Base-by-base conservation (phyloP, 2,797 vertebrate species). In the Acipenser transmontanus region DNA sequence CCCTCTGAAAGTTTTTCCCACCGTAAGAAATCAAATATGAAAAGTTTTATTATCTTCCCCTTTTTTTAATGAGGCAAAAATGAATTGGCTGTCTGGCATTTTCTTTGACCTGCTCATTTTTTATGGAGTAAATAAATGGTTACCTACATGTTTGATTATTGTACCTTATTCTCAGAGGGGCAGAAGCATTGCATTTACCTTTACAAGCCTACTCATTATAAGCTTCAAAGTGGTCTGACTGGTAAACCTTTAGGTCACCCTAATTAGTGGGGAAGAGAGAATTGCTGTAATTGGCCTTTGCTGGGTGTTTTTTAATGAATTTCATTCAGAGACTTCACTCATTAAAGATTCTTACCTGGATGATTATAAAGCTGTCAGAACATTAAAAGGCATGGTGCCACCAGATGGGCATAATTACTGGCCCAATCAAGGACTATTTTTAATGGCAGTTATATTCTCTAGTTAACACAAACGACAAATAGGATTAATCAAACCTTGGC, bases 201-300 rank as follows among this genome's bases (percentile, higher is more conserved):
- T 77, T 85, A 85, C 73, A 69, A 71, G 34, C 80, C 73, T 77
- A 72, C 86, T 90, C 88, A 87, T 91, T 92, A 87, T 83, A 76
- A 74, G 74, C 81, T 81, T 82, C 77, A 78, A 71, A 79, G 74
- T 73, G 74, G 68, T 73, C 68, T 78, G 72, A 76, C 82, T 78
- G 76, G 77, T 70, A 78, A 86, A 90, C 85, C 88, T 87, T 69
- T 70, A 68, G 92, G 92, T 94, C 91, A 91, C 80, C 82, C 88
- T 91, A 93, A 93, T 93, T 91, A 93, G 86, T 78, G 86, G 80
- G 82, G 85, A 88, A 81, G 84, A 82, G 65, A 76, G 86, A 90
- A 90, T 75, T 81, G 80, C 75, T 77, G 85, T 85, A 90, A 94
- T 94, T 93, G 92, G 80, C 88, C 76, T 86, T 91, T 84, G 81